Percentiles rank a stretch among this genome's conserved stretches.
Evolutionary conservation across 2,797 vertebrate genomes (phyloP).

Genomic region (Myotis pilosus): DNA sequence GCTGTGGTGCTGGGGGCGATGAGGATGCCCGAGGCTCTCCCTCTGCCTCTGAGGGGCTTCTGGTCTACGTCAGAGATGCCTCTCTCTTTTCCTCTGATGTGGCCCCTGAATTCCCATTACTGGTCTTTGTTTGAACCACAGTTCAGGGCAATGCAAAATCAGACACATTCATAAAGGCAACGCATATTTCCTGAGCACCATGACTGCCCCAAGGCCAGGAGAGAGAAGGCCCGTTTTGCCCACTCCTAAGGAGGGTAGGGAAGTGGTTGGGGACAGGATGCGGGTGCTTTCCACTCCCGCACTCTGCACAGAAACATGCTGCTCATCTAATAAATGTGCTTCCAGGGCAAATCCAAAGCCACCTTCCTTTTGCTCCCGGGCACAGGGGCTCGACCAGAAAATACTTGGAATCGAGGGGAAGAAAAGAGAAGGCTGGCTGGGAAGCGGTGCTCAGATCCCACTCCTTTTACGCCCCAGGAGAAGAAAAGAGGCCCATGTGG

Average conservation of each 20-base stretch:
- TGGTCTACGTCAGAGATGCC: background rate
- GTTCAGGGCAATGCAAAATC: background rate
- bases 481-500: constrained; percentile 72
- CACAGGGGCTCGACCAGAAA: constrained; percentile 50
- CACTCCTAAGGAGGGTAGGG: background rate
- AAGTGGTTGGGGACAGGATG: background rate
- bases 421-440: constrained; percentile 68
- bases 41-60: background rate
- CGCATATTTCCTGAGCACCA: background rate
- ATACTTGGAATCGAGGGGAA: constrained; percentile 46
- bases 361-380: constrained; percentile 27
- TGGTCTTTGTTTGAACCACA: background rate
- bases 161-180: no score
- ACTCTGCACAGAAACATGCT: background rate
- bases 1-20: background rate
- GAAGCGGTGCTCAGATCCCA: constrained; percentile 60
- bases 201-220: background rate
- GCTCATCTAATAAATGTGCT: constrained; percentile 44
- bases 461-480: constrained; percentile 71
- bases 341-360: constrained; percentile 20
- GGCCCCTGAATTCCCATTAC: background rate
- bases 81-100: background rate
- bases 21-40: background rate
- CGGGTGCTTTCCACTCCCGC: background rate
- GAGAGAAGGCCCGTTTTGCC: background rate